phyloP scores from a whole-genome alignment of 1,140 invertebrate species.

The Trigoniulus corallinus region DNA sequence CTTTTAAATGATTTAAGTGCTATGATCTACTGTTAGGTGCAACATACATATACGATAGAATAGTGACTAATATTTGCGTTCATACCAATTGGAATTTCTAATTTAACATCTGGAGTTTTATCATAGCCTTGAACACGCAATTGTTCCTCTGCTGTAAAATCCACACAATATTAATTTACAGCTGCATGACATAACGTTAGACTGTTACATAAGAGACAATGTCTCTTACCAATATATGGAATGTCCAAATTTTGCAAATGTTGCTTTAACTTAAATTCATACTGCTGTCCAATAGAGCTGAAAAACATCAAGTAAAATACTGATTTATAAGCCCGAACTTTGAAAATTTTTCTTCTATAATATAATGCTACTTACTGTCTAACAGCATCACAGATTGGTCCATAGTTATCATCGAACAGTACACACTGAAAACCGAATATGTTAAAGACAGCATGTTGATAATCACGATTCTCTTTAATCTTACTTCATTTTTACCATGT shows the following conservation, averaged over 20 bases:
- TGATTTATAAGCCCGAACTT: background rate
- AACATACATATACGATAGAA: too few species aligned
- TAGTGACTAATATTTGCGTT: too few species aligned
- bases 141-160: constrained; percentile 58
- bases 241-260: constrained; percentile 39
- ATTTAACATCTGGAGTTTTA: constrained; percentile 86
- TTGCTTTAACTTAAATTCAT: constrained; percentile 47
- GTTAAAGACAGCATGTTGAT: constrained; percentile 6
- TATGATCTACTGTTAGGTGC: too few species aligned
- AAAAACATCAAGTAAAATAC: constrained; percentile 14
- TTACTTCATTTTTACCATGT: background rate
- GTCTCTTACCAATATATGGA: constrained; percentile 33
- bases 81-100: constrained; percentile 72
- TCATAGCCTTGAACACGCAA: constrained; percentile 69
- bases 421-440: constrained; percentile 28
- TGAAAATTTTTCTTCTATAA: constrained; percentile 7
- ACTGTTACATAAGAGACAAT: background rate
- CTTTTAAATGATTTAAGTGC: background rate
- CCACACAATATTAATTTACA: constrained; percentile 1
- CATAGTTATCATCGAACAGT: constrained; percentile 57
- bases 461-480: background rate
- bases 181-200: constrained; percentile 1
- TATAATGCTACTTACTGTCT: constrained; percentile 37
- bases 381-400: constrained; percentile 51
- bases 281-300: constrained; percentile 56